Evolutionary conservation across 2,113 vertebrate genomes (phyloP).

Genomic region (Noctilio leporinus): DNA sequence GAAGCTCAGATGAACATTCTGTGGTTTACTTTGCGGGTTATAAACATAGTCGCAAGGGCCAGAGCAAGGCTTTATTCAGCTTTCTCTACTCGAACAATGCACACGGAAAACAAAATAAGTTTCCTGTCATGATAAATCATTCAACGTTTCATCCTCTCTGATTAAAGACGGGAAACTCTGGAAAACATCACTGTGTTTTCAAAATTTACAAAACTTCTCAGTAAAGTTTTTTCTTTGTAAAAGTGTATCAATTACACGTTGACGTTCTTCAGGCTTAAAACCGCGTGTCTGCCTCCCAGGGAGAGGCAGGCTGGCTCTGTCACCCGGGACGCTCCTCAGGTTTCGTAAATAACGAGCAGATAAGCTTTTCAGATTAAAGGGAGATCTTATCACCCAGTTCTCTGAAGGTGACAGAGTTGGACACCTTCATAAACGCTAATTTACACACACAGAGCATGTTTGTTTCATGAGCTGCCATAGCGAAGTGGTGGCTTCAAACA

Average conservation of each 20-base stretch:
- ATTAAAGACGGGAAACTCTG: neutral
- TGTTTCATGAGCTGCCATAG: neutral
- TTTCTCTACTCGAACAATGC: neutral
- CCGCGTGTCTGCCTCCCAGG: fast-evolving
- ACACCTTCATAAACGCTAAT: neutral
- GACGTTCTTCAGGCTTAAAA: neutral
- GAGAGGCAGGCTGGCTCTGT: too few relatives aligned
- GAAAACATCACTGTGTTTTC: neutral
- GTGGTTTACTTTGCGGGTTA: neutral
- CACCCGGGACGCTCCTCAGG: neutral
- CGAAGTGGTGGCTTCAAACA: neutral
- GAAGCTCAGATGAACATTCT: neutral
- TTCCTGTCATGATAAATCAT: neutral
- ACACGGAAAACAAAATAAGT: neutral
- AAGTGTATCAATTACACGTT: neutral
- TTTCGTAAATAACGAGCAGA: neutral
- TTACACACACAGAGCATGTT: too few relatives aligned
- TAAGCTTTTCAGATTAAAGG: neutral
- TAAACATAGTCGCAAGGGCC: too few relatives aligned
- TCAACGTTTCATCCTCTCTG: neutral
- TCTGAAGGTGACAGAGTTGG: neutral
- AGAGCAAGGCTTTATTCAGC: neutral
- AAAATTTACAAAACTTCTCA: neutral
- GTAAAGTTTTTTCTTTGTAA: neutral
- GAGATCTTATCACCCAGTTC: neutral